Base-by-base conservation (phyloP, 2,797 vertebrate species). In the Darevskia mixta region DNA sequence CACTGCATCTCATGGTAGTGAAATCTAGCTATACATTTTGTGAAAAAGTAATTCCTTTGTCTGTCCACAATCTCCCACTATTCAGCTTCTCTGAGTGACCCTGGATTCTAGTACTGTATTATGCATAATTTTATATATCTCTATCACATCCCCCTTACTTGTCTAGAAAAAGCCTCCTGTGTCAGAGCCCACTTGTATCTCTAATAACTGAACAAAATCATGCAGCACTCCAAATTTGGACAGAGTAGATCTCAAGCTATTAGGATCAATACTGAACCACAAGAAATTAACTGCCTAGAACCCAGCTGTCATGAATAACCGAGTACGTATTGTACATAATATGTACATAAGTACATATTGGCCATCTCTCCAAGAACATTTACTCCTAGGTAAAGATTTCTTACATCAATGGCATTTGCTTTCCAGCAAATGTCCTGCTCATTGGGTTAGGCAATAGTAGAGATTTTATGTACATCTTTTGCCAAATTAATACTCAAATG, bases 151-250 rank as follows among this genome's bases (percentile, higher is more conserved):
- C 61, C 20, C 20, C 61, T 64, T 64, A 64, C 20, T 64, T 64
- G 61, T 64, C 29, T 9, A 25, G 49, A 55, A 55, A 15, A 55
- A 15, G 13, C 49, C 13, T 15, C 20, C 20, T 64, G 61, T 64
- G 23, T 64, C 61, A 64, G 61, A 67, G 8, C 66, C 86, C 83
- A 86, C 25, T 23, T 85, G 81, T 45, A 85, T 35, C 32, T 87
- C 38, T 45, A 5, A 73, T 94, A 90, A 89, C 84, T 85, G 35
- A 58, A 69, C 88, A 75, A 64, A 90, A 90, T 76, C 86, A 71
- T 93, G 79, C 71, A 5, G 0, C 29, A 0, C 82, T 88, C 66
- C 91, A 89, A 85, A 85, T 8, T 29, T 67, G 91, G 83, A 87
- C 61, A 77, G 78, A 41, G 15, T 13, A 17, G 18, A 89, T 88